Conservation (phyloP, 1,140 invertebrate genomes). For the Rhyacophila brunnea region DNA sequence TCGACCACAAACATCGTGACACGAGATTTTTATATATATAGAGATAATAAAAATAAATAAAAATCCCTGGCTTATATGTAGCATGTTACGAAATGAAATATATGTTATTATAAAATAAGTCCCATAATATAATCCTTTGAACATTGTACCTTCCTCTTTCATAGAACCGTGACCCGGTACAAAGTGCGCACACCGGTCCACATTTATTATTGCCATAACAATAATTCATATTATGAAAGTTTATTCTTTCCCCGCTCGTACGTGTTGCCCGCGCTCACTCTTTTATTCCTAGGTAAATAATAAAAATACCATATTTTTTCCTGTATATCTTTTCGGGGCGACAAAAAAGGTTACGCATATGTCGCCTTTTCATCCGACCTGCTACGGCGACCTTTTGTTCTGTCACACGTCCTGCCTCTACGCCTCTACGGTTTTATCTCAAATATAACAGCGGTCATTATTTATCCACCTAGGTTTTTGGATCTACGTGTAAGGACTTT, state of each 20-base stretch:
- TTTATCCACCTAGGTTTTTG: too few relatives aligned
- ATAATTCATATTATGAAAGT: constrained; percentile 35
- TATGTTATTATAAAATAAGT: constrained; percentile 24
- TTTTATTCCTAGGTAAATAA: constrained; percentile 37
- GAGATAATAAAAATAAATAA: not conserved
- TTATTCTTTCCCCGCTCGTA: constrained; percentile 31
- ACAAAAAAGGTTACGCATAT: constrained; percentile 32
- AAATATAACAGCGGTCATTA: constrained; percentile 2
- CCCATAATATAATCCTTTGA: constrained; percentile 17
- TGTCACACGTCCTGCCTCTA: constrained; percentile 13
- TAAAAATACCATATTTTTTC: constrained; percentile 35
- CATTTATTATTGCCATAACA: constrained; percentile 37
- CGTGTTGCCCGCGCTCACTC: constrained; percentile 27
- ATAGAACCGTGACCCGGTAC: not conserved
- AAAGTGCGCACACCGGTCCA: constrained; percentile 25
- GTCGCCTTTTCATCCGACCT: constrained; percentile 27
- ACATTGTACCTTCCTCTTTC: not conserved
- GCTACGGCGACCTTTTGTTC: constrained; percentile 16
- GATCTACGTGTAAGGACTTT: too few relatives aligned
- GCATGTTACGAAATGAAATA: constrained; percentile 9
- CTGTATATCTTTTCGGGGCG: constrained; percentile 24
- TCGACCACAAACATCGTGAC: too few relatives aligned
- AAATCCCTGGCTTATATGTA: not conserved
- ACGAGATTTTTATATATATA: not conserved
- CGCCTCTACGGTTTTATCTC: constrained; percentile 17